Percentiles rank a stretch among this genome's conserved stretches.
phyloP scores from a whole-genome alignment of 1,140 invertebrate species.

The Amyelois transitella region DNA sequence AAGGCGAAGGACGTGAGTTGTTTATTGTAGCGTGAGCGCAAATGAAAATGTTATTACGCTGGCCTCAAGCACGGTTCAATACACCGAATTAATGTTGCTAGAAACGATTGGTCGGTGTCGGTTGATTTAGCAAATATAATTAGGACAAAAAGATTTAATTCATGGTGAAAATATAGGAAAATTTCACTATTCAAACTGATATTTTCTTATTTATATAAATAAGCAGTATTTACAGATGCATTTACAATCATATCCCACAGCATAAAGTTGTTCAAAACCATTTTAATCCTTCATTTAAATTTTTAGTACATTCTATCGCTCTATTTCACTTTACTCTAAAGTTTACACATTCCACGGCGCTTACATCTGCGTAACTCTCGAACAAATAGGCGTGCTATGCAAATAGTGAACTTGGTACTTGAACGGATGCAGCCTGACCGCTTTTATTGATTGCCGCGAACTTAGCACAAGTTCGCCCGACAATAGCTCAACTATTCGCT shows the following conservation, averaged over 20 bases:
- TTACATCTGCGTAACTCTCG: not conserved
- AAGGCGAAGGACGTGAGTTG: constrained; percentile 69
- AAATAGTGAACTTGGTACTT: constrained; percentile 25
- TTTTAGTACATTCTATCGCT: too few relatives aligned
- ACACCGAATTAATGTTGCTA: constrained; percentile 17
- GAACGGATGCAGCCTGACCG: constrained; percentile 18
- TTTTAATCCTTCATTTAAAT: too few relatives aligned
- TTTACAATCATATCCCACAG: too few relatives aligned
- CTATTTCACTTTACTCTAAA: not conserved
- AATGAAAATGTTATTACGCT: constrained; percentile 73
- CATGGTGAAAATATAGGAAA: too few relatives aligned
- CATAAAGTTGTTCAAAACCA: too few relatives aligned
- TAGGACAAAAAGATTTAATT: too few relatives aligned
- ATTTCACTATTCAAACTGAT: too few relatives aligned
- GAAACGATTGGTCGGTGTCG: not conserved
- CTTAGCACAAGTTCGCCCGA: constrained; percentile 6
- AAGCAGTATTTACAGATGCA: too few relatives aligned
- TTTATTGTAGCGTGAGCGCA: constrained; percentile 71
- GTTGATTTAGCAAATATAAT: not conserved
- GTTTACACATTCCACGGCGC: not conserved
- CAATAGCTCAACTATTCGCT: constrained; percentile 8
- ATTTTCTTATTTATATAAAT: too few relatives aligned
- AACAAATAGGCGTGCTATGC: constrained; percentile 9
- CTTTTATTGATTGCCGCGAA: constrained; percentile 19
- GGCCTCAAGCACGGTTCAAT: constrained; percentile 43